Base-by-base conservation (phyloP, 2,888 invertebrate species). In the Cerastoderma edule region DNA sequence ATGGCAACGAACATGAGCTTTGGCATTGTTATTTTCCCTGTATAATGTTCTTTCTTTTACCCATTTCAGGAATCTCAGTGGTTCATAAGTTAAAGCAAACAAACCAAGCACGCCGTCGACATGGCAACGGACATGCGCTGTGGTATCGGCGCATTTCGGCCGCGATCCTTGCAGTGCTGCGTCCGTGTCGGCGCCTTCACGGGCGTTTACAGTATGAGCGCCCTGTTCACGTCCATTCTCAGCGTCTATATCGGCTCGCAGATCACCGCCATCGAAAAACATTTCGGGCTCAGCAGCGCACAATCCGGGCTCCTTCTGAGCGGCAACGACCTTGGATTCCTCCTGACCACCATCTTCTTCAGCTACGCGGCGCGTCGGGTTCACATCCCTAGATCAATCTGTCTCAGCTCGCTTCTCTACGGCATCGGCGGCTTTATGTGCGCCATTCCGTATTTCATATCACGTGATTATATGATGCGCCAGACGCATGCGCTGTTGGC, bases 241-340 rank as follows among this genome's bases (percentile, higher is more conserved):
- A 69, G 65, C 28, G 74, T 86, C 28, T 85, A 86, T 63, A 78
- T 84, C 10, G 65, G 75, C 8, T 87, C 85, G 8, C 87, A 87
- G 54, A 83, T 87, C 16, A 88, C 88, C 6, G 86, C 88, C 27
- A 85, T 89, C 13, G 89, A 89, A 70, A 85, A 80, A 68, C 83
- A 85, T 44, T 89, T 84, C 54, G 88, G 88, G 2, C 77, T 89
- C 8, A 85, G 84, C 27, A 88, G 88, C 67, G 74, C 87, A 1
- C 84, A 87, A 50, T 85, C 84, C 3, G 89, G 89, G 0, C 83
- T 89, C 46, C 63, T 89, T 2, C 74, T 89, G 27, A 87, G 87
- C 56, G 85, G 87, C 57, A 89, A 89, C 72, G 88, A 89, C 70
- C 84, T 89, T 35, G 89, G 89, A 0, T 88, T 78, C 69, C 74